Percentiles rank a stretch among this genome's conserved stretches.
Conservation (phyloP, 2,113 vertebrate genomes). For the Nerophis lumbriciformis region DNA sequence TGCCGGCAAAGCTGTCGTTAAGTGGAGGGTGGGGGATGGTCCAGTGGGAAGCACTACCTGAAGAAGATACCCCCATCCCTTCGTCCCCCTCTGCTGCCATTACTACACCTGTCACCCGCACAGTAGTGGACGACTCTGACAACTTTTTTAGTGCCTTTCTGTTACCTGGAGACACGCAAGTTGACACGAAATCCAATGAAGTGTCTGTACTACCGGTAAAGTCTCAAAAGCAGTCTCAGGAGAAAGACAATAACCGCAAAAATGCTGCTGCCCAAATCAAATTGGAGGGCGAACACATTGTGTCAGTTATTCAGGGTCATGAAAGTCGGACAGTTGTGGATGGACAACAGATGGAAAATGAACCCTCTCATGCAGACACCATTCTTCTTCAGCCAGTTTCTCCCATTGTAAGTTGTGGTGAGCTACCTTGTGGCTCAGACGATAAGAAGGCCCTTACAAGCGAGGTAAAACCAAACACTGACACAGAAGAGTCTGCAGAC, state of each 20-base stretch:
- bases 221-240: constrained; percentile 75
- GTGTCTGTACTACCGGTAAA: constrained; percentile 92
- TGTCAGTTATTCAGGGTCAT: constrained; percentile 23
- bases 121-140: constrained; percentile 90
- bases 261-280: constrained; percentile 30
- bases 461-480: constrained; percentile 18
- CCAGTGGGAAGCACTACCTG: constrained; percentile 83
- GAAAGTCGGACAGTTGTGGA: constrained; percentile 46
- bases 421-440: constrained; percentile 27
- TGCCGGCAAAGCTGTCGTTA: constrained; percentile 72
- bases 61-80: constrained; percentile 65
- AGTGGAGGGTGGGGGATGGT: constrained; percentile 90
- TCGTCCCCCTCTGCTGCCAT: constrained; percentile 82
- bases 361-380: constrained; percentile 32
- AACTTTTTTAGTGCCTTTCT: constrained; percentile 97
- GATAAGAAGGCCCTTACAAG: constrained; percentile 10
- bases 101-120: constrained; percentile 93
- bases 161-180: constrained; percentile 73
- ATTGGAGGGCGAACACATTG: constrained; percentile 21
- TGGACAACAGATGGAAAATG: constrained; percentile 18
- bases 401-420: constrained; percentile 23
- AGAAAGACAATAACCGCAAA: constrained; percentile 68
- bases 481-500: constrained; percentile 14
- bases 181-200: constrained; percentile 73
- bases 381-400: constrained; percentile 45